phyloP scores from a whole-genome alignment of 1,140 invertebrate species.

The Drosophila parabipectinata region DNA sequence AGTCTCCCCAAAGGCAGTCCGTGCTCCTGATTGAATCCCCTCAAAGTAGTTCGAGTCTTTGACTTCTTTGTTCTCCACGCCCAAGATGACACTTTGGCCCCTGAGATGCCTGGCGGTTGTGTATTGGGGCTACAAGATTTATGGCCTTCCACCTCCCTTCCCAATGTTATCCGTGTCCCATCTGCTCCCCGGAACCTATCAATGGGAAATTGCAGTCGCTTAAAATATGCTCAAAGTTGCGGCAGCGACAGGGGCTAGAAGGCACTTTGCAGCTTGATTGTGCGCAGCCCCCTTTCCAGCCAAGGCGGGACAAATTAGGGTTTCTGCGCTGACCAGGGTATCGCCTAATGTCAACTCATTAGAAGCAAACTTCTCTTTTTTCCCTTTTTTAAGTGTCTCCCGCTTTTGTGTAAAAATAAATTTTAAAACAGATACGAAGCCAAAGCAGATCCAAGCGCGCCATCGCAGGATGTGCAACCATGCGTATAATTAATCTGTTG shows the following conservation, averaged over 20 bases:
- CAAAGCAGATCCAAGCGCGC: background rate
- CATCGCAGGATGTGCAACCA: slow-evolving; percentile 63
- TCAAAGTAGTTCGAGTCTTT: slow-evolving; percentile 19
- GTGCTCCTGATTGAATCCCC: slow-evolving; percentile 43
- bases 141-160: slow-evolving; percentile 3
- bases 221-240: slow-evolving; percentile 63
- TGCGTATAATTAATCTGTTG: slow-evolving; percentile 80
- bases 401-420: slow-evolving; percentile 44
- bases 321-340: slow-evolving; percentile 13
- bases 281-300: slow-evolving; percentile 10
- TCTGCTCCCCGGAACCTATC: slow-evolving; percentile 63
- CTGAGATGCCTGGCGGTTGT: background rate
- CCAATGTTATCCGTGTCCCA: slow-evolving; percentile 48
- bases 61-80: background rate
- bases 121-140: slow-evolving; percentile 5
- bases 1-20: slow-evolving; percentile 6
- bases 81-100: slow-evolving; percentile 34
- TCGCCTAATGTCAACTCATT: slow-evolving; percentile 73
- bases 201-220: slow-evolving; percentile 75
- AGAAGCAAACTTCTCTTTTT: slow-evolving; percentile 41
- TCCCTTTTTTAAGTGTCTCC: background rate
- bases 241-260: background rate
- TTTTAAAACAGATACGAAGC: slow-evolving; percentile 43
- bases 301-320: slow-evolving; percentile 52
- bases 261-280: slow-evolving; percentile 60